Evolutionary conservation across 2,113 vertebrate species (phyloP).

Genomic region (Malurus melanocephalus): DNA sequence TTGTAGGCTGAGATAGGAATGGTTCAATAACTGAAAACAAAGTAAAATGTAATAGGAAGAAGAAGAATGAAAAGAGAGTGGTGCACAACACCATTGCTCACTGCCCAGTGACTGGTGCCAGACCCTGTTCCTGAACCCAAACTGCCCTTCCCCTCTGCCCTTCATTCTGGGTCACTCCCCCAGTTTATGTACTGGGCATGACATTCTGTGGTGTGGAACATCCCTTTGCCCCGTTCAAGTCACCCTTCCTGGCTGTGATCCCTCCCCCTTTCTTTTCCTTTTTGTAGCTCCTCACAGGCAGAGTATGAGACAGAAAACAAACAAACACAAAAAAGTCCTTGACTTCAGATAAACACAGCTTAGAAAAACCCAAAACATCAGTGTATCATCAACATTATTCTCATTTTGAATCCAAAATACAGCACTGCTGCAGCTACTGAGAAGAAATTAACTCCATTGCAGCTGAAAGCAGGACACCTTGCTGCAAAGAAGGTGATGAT

Average conservation of each 20-base stretch:
- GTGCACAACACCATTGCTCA: not conserved
- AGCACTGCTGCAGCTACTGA: not conserved
- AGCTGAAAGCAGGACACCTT: not conserved
- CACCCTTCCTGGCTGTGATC: not conserved
- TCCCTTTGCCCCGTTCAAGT: not conserved
- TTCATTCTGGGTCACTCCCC: not conserved
- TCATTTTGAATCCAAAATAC: not conserved
- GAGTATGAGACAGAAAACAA: not conserved
- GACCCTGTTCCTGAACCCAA: not conserved
- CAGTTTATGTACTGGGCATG: not conserved
- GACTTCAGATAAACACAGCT: not conserved
- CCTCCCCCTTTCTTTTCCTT: not conserved
- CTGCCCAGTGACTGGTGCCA: not conserved
- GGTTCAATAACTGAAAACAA: not conserved
- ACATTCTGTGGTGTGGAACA: not conserved
- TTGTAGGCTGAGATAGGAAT: not conserved
- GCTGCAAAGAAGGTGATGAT: not conserved
- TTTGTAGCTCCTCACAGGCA: not conserved
- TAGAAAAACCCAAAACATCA: not conserved
- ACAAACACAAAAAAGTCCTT: not conserved
- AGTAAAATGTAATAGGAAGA: not conserved
- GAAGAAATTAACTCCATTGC: not conserved
- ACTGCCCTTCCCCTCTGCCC: fast-evolving
- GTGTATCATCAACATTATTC: not conserved
- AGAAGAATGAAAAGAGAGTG: not conserved